phyloP scores from a whole-genome alignment of 2,888 invertebrate genomes.

The Xylocampa areola region DNA sequence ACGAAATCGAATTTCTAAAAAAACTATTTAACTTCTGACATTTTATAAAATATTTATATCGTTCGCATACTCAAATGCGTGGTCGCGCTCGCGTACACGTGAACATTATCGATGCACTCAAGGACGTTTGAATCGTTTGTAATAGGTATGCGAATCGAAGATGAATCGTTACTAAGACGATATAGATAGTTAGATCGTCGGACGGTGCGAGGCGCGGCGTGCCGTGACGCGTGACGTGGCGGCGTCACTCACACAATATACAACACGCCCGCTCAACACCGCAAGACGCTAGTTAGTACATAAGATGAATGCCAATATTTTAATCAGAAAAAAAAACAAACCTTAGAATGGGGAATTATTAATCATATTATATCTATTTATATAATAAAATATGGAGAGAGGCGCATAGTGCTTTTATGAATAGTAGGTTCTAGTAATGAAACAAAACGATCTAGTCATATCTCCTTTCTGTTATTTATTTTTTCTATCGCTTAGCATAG shows the following conservation, averaged over 20 bases:
- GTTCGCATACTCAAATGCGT: constrained; percentile 76
- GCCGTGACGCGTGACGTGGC: constrained; percentile 31
- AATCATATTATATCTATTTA: constrained; percentile 88
- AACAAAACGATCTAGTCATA: constrained; percentile 89
- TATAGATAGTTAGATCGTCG: constrained; percentile 72
- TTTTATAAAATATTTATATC: constrained; percentile 84
- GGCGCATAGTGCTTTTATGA: constrained; percentile 90
- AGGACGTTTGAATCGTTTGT: constrained; percentile 67
- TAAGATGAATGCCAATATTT: constrained; percentile 89
- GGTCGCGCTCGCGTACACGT: constrained; percentile 76
- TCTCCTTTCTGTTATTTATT: constrained; percentile 86
- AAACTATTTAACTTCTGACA: constrained; percentile 81
- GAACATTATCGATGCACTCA: constrained; percentile 69
- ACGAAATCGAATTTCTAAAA: constrained; percentile 84
- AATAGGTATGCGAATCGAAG: constrained; percentile 67
- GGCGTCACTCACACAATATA: constrained; percentile 44
- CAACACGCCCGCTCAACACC: constrained; percentile 65
- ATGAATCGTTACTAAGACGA: constrained; percentile 69
- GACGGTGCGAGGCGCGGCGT: constrained; percentile 61
- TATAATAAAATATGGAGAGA: constrained; percentile 88
- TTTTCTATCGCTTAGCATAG: constrained; percentile 89
- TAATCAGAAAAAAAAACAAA: constrained; percentile 84
- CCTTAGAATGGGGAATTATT: constrained; percentile 86
- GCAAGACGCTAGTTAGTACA: constrained; percentile 80
- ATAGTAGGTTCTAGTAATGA: constrained; percentile 85